These are phyloP conservation scores for Seriola aureovittata DNA, from an alignment of 2,113 vertebrate species.

Conservation along the genomic window DNA sequence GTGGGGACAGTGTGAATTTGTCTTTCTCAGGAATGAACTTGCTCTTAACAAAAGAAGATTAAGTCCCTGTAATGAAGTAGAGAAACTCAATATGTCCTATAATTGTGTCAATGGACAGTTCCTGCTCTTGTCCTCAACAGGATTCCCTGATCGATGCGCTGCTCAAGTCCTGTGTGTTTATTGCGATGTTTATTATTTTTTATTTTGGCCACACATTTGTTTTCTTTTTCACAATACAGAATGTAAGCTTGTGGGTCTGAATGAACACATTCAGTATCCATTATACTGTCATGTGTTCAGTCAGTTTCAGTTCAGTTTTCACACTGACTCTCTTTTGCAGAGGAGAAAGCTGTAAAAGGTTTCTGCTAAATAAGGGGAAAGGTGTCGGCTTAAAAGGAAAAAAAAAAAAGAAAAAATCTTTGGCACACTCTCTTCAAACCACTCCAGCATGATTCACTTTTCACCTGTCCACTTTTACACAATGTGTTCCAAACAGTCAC, in stretches of 20 bases:
- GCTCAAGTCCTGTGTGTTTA: background rate
- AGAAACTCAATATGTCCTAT: constrained; percentile 25
- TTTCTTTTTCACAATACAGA: too few relatives aligned
- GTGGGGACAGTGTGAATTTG: background rate
- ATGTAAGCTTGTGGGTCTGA: too few relatives aligned
- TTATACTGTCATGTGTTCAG: too few relatives aligned
- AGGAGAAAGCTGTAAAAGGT: too few relatives aligned
- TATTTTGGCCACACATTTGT: background rate
- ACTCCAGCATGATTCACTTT: too few relatives aligned
- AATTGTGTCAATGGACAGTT: constrained; percentile 21
- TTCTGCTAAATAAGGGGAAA: too few relatives aligned
- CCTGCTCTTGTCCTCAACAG: background rate
- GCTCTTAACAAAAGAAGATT: constrained; percentile 17
- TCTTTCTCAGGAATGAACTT: constrained; percentile 12
- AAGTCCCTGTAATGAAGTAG: constrained; percentile 15
- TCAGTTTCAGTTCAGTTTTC: too few relatives aligned
- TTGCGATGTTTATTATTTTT: background rate
- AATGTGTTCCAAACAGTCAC: background rate
- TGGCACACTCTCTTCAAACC: background rate
- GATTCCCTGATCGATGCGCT: constrained; percentile 6
- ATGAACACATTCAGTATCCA: too few relatives aligned
- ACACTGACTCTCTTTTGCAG: too few relatives aligned
- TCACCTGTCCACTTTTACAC: background rate
- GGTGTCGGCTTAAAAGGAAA: too few relatives aligned
- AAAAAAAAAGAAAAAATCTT: too few relatives aligned